Conservation (phyloP, 2,797 vertebrate genomes). For the Lagorchestes hirsutus region DNA sequence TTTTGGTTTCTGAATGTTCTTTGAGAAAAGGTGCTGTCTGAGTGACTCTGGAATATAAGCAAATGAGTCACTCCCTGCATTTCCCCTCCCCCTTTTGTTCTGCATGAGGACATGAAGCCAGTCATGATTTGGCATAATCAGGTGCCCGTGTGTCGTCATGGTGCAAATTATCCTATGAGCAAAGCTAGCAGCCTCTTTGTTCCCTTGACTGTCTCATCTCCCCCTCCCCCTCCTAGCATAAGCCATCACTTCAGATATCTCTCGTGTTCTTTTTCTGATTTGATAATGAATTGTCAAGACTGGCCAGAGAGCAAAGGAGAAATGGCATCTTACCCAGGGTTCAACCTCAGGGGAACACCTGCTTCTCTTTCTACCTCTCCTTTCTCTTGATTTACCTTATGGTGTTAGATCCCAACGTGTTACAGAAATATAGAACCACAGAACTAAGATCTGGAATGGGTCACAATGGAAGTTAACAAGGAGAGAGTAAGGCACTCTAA, state of each 20-base stretch:
- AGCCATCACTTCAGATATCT: neutral
- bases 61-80: neutral
- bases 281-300: neutral
- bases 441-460: neutral
- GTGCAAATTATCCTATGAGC: neutral
- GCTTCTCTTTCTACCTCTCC: neutral
- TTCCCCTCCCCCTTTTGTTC: neutral
- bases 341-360: neutral
- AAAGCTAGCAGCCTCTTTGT: neutral
- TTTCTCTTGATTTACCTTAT: neutral
- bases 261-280: neutral
- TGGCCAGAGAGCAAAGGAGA: neutral
- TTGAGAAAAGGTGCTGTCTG: neutral
- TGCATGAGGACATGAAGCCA: neutral
- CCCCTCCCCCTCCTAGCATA: neutral
- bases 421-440: neutral
- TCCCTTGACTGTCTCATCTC: neutral
- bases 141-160: neutral
- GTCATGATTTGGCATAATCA: neutral
- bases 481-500: neutral
- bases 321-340: neutral
- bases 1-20: neutral
- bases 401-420: neutral
- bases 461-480: neutral
- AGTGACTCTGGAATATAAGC: neutral